Evolutionary conservation across 1,140 invertebrate species (phyloP), one percentile per base, ranked within the genome.

Genomic region (Matsumurasca onukii): DNA sequence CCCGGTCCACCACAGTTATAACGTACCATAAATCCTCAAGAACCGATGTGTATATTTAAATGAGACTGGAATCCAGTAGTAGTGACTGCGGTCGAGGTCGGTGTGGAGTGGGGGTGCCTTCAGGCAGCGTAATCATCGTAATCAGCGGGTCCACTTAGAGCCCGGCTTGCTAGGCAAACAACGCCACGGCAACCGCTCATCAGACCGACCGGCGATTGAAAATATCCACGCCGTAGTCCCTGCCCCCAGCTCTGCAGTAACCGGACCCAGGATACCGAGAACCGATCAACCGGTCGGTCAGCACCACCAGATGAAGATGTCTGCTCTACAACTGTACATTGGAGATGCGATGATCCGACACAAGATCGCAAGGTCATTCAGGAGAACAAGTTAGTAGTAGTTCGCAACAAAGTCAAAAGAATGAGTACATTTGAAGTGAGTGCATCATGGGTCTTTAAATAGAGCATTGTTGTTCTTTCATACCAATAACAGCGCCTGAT

Each of bases 161-260:
- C 5, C n/a, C 12, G 49, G 25, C 55, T 59, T 27, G 55, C 55
- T 59, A 59, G 55, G 55, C 55, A 59, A 59, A 59, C 55, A 59
- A 59, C 55, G n/a, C n/a, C n/a, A n/a, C n/a, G 55, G 55, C 55
- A 59, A 59, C 55, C 55, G 55, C 55, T 59, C 55, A 59, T 59
- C 55, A 59, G 15, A 15, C 55, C 15, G 15, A 5, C 13, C 55
- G 55, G 55, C 55, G 55, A 59, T 59, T 59, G 55, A 59, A 59
- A 59, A 59, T 29, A 25, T 29, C 55, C 55, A 52, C 49, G 49
- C 24, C 55, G 13, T 22, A 5, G 49, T 5, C 9, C 49, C 49
- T 5, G 22, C 12, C 13, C 12, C 22, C 22, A 20, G 49, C 34
- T 39, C 34, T 39, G 5, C 34, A 17, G 34, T 5, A 39, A 17